A percentile compares a stretch with the other conserved stretches of the same genome.
phyloP scores from a whole-genome alignment of 1,140 invertebrate genomes.

The Camponotus pennsylvanicus region DNA sequence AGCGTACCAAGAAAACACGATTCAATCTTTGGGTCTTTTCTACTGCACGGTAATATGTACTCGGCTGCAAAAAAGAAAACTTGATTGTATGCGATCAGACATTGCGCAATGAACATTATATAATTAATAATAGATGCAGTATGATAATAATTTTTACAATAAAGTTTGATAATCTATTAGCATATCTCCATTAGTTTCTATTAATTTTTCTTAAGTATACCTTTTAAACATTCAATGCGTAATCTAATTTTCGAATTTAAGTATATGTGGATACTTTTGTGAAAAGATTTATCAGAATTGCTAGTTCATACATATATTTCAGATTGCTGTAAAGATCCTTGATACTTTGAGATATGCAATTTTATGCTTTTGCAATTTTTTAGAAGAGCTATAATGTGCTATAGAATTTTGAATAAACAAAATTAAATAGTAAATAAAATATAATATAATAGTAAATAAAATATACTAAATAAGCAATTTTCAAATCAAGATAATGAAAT shows the following conservation, averaged over 20 bases:
- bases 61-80: constrained; percentile 87
- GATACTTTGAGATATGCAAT: background rate
- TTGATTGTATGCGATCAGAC: background rate
- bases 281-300: background rate
- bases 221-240: background rate
- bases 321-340: background rate
- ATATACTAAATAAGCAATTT: background rate
- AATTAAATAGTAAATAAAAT: background rate
- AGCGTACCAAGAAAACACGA: constrained; percentile 90
- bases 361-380: background rate
- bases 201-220: background rate
- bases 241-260: background rate
- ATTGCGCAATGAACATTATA: constrained; percentile 24
- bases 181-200: background rate
- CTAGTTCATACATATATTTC: background rate
- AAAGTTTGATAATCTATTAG: no score
- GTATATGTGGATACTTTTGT: background rate
- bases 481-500: background rate
- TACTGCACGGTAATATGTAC: constrained; percentile 90
- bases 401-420: background rate
- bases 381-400: background rate
- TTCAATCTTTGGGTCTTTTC: constrained; percentile 89
- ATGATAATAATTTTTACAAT: background rate
- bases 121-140: constrained; percentile 35
- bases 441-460: background rate